These are phyloP conservation scores for Phasia obesa DNA, from an alignment of 2,888 invertebrate genomes.

Conservation along the genomic window DNA sequence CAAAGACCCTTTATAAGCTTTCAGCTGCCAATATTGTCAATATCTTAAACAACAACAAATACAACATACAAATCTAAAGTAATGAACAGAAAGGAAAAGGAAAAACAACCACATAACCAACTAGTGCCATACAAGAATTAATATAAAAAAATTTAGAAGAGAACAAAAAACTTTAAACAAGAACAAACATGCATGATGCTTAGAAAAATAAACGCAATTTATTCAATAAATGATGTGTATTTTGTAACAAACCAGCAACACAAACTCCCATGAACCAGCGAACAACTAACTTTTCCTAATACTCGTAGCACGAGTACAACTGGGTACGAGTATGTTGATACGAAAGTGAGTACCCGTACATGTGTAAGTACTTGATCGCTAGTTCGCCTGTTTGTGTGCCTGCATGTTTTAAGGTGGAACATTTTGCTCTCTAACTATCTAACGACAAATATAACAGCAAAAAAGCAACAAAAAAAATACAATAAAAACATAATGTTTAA, in stretches of 20 bases:
- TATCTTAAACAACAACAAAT: constrained; percentile 37
- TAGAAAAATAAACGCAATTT: constrained; percentile 64
- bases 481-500: constrained; percentile 41
- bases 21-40: constrained; percentile 70
- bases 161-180: constrained; percentile 13
- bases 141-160: constrained; percentile 4
- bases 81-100: constrained; percentile 65
- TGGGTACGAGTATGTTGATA: background rate
- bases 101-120: background rate
- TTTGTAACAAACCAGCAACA: constrained; percentile 47
- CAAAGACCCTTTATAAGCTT: constrained; percentile 46
- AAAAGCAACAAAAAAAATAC: background rate
- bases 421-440: constrained; percentile 36
- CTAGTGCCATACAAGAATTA: constrained; percentile 19
- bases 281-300: background rate
- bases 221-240: constrained; percentile 66
- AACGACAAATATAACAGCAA: constrained; percentile 21
- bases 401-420: background rate
- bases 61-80: constrained; percentile 32
- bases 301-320: constrained; percentile 16
- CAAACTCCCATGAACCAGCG: constrained; percentile 10
- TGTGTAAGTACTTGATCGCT: background rate
- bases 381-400: background rate
- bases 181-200: constrained; percentile 33
- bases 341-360: background rate